phyloP scores from a whole-genome alignment of 2,797 vertebrate genomes.

The Anguilla pacifica region DNA sequence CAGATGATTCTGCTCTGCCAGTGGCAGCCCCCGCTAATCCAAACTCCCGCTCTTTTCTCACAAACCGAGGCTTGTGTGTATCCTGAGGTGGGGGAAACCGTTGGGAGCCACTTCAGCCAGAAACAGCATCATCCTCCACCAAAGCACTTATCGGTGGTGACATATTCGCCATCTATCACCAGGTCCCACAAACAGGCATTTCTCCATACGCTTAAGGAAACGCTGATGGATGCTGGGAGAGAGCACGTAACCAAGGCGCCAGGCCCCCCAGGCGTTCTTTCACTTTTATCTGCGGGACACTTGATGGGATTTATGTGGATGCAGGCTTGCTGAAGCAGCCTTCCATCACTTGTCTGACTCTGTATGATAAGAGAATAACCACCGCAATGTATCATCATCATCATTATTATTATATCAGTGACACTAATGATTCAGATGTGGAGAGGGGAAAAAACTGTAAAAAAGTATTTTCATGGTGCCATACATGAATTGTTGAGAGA shows the following conservation, averaged over 20 bases:
- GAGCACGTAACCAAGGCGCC: neutral
- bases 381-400: neutral
- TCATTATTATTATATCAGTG: neutral
- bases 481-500: neutral
- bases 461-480: neutral
- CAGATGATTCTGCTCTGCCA: neutral
- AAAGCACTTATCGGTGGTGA: conserved; percentile 1
- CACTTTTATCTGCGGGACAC: neutral
- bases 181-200: neutral
- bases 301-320: conserved; percentile 3
- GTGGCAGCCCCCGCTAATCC: neutral
- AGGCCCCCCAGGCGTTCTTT: neutral
- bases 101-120: neutral
- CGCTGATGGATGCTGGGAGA: neutral
- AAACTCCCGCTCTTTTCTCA: neutral
- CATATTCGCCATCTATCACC: conserved; percentile 17
- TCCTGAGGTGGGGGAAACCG: neutral
- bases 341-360: conserved; percentile 15
- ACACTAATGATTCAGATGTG: neutral
- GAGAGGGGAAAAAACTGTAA: neutral
- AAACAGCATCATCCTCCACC: neutral
- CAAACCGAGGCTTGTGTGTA: neutral
- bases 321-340: neutral
- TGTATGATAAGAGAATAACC: conserved; percentile 23
- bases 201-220: conserved; percentile 15